These are phyloP conservation scores for Sinocyclocheilus anshuiensis DNA, from an alignment of 2,113 vertebrate species.

Conservation along the genomic window DNA sequence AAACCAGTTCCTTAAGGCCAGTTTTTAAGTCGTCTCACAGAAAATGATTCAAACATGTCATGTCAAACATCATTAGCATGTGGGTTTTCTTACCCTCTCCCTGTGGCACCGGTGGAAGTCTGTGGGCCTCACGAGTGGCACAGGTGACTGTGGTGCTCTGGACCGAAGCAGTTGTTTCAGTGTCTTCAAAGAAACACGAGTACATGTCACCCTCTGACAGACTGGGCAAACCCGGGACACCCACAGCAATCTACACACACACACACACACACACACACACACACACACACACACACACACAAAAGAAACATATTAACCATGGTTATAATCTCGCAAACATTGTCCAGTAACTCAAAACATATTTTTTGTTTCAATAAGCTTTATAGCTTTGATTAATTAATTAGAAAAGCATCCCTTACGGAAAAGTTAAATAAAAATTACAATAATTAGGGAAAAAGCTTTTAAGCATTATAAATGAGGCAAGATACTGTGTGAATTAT, in stretches of 20 bases:
- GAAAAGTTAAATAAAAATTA: background rate
- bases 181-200: constrained; percentile 88
- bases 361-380: background rate
- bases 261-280: too few species aligned
- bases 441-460: background rate
- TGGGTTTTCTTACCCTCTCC: constrained; percentile 80
- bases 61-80: background rate
- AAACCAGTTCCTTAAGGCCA: background rate
- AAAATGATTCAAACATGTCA: background rate
- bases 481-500: background rate
- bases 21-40: background rate
- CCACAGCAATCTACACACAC: constrained; percentile 80
- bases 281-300: too few species aligned
- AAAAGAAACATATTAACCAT: background rate
- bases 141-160: constrained; percentile 83
- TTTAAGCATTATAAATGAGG: background rate
- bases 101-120: constrained; percentile 75
- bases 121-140: constrained; percentile 82
- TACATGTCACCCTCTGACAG: constrained; percentile 83
- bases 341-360: background rate
- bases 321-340: background rate
- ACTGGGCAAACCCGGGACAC: constrained; percentile 82
- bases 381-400: background rate
- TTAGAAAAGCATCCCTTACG: background rate
- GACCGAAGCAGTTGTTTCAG: constrained; percentile 80